Evolutionary conservation across 1,140 invertebrate species (phyloP).

Genomic region (Anastatus disparis): DNA sequence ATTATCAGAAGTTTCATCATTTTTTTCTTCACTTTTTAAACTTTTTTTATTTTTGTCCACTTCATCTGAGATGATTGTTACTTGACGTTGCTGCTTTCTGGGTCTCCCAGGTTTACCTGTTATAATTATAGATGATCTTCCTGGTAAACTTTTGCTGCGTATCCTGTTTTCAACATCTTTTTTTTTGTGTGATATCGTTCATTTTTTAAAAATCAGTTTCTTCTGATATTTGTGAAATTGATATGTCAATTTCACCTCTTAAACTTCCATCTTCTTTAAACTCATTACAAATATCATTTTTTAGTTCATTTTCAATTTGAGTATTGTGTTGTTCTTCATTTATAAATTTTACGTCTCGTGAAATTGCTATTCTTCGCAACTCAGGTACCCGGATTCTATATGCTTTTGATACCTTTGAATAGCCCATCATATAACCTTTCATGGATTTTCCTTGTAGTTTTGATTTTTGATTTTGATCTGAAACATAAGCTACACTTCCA

Average conservation of each 20-base stretch:
- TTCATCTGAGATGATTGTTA: no score
- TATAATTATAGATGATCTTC: neutral
- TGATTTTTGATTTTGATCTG: slow-evolving; percentile 7
- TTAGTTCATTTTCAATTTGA: neutral
- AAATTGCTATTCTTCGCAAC: slow-evolving; percentile 44
- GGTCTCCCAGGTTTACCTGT: neutral
- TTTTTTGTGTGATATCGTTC: neutral
- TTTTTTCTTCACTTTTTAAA: no score
- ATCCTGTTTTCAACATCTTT: neutral
- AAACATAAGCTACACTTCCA: neutral
- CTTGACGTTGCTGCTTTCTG: neutral
- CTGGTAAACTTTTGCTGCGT: neutral
- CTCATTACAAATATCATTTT: neutral
- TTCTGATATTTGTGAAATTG: neutral
- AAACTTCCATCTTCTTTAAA: neutral
- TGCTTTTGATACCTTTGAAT: slow-evolving; percentile 48
- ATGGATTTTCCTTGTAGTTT: neutral
- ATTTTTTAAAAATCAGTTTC: neutral
- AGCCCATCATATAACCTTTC: slow-evolving; percentile 48
- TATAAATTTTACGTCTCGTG: slow-evolving; percentile 43
- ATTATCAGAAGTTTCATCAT: neutral
- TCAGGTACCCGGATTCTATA: slow-evolving; percentile 48
- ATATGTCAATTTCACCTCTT: no score
- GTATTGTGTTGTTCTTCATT: neutral
- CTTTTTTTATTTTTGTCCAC: no score